A percentile compares a stretch with the other conserved stretches of the same genome.
Evolutionary conservation across 2,888 invertebrate species (phyloP).

Genomic region (Drosophila pegasa): DNA sequence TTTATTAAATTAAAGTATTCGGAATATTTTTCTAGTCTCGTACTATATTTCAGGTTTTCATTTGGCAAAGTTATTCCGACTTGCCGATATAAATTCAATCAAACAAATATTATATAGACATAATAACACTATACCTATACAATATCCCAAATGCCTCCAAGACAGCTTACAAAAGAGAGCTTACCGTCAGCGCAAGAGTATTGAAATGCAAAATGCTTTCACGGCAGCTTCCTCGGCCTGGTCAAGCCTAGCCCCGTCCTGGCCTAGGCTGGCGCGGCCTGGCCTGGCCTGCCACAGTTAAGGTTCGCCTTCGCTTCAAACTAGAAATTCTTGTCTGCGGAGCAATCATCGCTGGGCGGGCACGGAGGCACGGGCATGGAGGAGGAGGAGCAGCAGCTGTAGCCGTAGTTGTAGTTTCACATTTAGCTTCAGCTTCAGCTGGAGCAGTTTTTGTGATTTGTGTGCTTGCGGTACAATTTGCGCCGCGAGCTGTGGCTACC

Average conservation of each 20-base stretch:
- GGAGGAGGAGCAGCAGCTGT: constrained; percentile 18
- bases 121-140: too few species aligned
- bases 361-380: too few species aligned
- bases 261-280: constrained; percentile 19
- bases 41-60: neutral
- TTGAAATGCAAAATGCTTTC: constrained; percentile 76
- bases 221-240: constrained; percentile 51
- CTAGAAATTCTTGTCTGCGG: constrained; percentile 75
- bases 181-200: constrained; percentile 23
- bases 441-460: constrained; percentile 69
- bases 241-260: constrained; percentile 35
- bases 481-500: constrained; percentile 77
- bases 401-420: constrained; percentile 12
- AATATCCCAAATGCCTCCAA: too few species aligned
- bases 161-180: constrained; percentile 1
- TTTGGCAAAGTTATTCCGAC: neutral
- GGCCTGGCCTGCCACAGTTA: constrained; percentile 58
- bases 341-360: constrained; percentile 69
- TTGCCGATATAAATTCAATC: too few species aligned
- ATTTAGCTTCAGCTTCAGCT: constrained; percentile 13
- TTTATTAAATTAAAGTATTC: too few species aligned
- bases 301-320: constrained; percentile 63
- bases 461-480: constrained; percentile 80
- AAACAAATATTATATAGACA: too few species aligned
- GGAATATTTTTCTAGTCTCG: too few species aligned